Evolutionary conservation across 2,888 invertebrate species (phyloP), one percentile per base, ranked within the genome.

Genomic region (Hirtodrosophila duncani): DNA sequence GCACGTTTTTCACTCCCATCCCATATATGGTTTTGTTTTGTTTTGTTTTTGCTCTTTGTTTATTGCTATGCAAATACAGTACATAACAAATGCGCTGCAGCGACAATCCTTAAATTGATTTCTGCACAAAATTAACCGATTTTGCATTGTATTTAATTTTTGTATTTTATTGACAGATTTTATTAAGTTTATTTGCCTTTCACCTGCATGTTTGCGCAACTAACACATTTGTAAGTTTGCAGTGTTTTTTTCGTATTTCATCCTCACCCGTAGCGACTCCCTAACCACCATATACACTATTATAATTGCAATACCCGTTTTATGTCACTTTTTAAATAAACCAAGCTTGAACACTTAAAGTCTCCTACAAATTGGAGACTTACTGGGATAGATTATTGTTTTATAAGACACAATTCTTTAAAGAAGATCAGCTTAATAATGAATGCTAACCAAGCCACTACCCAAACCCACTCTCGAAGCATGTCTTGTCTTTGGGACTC

Each of bases 161-260:
- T 71, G 68, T 59, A 46, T 68, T 55, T 63, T 75, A 77, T 72
- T 74, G 80, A 80, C 72, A 77, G 55, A 71, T 80, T 80, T 74
- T 61, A 74, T 80, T 77, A 74, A 71, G 80, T 75, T 74, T 74
- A 79, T 71, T 74, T 74, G 79, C 72, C 69, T 56, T 68, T 80
- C 80, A 79, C 80, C 77, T 71, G 72, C 72, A 74, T 79, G 72
- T 71, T 77, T 80, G 65, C 68, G 57, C 63, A 75, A 60, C 71
- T 75, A 77, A 79, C 72, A 71, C 72, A 68, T 80, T 77, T 45
- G 37, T 41, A 44, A 39, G 33, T 58, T 50, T 67, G 71, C 71
- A 67, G 34, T 30, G 38, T 37, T 29, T 34, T 43, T 49, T 45
- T 11, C 18, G 20, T 17, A 24, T 18, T 34, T 37, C 18, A 29